Evolutionary conservation across 2,113 vertebrate genomes (phyloP).

Genomic region (Oceanites oceanicus): DNA sequence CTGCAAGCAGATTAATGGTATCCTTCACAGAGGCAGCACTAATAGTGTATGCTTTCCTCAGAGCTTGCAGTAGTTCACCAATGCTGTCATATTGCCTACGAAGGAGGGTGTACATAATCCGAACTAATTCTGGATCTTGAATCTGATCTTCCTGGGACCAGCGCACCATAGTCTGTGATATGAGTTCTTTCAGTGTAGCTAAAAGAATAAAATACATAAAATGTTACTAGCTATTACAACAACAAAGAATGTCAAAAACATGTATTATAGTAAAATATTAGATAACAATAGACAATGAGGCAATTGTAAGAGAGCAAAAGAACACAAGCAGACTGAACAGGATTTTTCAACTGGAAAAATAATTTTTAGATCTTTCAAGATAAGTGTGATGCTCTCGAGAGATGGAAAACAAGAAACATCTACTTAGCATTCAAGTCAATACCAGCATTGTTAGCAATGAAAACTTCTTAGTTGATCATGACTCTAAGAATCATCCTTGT

Average conservation of each 20-base stretch:
- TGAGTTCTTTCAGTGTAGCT: constrained; percentile 95
- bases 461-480: background rate
- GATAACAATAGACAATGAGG: background rate
- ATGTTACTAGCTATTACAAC: background rate
- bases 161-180: constrained; percentile 95
- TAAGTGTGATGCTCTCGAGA: background rate
- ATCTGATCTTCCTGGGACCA: constrained; percentile 97
- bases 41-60: constrained; percentile 95
- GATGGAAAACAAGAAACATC: background rate
- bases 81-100: constrained; percentile 95
- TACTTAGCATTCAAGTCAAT: background rate
- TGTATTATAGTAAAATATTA: background rate
- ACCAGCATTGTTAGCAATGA: background rate
- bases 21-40: constrained; percentile 91
- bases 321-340: background rate
- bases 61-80: constrained; percentile 91
- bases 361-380: background rate
- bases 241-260: background rate
- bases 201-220: background rate
- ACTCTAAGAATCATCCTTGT: background rate
- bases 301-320: background rate
- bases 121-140: constrained; percentile 92
- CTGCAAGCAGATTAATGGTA: constrained; percentile 90
- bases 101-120: constrained; percentile 95
- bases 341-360: background rate